phyloP scores from a whole-genome alignment of 2,888 invertebrate genomes.

The Pteria penguin region DNA sequence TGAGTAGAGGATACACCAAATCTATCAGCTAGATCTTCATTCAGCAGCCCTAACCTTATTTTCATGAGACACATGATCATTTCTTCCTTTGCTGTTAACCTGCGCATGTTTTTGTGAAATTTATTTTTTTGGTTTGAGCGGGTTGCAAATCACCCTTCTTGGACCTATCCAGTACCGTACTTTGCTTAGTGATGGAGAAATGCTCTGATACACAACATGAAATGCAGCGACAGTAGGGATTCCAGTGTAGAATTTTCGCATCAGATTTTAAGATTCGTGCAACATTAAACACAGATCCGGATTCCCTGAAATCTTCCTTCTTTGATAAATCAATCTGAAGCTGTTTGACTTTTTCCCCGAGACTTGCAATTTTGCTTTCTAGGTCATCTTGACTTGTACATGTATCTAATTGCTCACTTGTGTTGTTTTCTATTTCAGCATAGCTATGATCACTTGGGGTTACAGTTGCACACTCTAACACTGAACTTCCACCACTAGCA shows the following conservation, averaged over 20 bases:
- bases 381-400: not conserved
- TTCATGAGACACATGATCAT: constrained; percentile 17
- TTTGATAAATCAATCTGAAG: not conserved
- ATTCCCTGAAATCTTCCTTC: not conserved
- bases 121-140: constrained; percentile 3
- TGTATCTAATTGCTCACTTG: not conserved
- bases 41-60: constrained; percentile 16
- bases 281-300: not conserved
- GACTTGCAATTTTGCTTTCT: constrained; percentile 1
- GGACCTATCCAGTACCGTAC: constrained; percentile 20
- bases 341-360: not conserved
- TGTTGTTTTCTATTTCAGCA: not conserved
- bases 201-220: constrained; percentile 4
- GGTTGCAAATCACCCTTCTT: constrained; percentile 17
- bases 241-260: constrained; percentile 4
- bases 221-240: constrained; percentile 8
- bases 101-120: not conserved
- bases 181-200: not conserved
- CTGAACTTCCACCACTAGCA: not conserved
- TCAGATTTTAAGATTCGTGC: not conserved
- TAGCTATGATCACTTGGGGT: not conserved
- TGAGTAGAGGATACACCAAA: constrained; percentile 11
- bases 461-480: not conserved
- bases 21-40: constrained; percentile 15
- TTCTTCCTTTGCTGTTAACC: constrained; percentile 18